A percentile compares a stretch with the other conserved stretches of the same genome.
These are phyloP conservation scores for Orcinus orca DNA, from an alignment of 2,113 vertebrate genomes.

Conservation along the genomic window DNA sequence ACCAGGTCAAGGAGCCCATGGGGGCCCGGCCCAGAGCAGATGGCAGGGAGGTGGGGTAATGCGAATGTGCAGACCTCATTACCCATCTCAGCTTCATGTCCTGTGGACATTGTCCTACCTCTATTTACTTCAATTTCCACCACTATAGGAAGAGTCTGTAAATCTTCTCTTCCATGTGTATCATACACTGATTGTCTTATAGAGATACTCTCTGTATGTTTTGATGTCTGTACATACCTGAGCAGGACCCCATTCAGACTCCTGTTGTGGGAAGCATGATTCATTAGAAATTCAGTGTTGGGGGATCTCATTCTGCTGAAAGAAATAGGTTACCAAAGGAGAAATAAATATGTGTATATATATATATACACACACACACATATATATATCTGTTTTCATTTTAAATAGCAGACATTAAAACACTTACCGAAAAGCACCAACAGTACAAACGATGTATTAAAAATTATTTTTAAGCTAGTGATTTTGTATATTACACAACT, in stretches of 20 bases:
- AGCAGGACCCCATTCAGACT: no score
- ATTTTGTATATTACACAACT: conserved; percentile 19
- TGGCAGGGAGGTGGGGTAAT: accelerated
- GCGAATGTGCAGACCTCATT: neutral
- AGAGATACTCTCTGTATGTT: neutral
- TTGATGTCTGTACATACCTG: neutral
- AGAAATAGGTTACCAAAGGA: neutral
- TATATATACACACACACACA: neutral
- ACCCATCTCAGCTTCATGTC: neutral
- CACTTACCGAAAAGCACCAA: neutral
- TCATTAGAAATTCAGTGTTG: neutral
- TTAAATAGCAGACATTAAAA: neutral
- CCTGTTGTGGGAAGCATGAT: neutral
- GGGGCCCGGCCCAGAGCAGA: neutral
- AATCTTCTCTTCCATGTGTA: neutral
- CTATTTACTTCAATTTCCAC: neutral
- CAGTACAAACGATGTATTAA: neutral
- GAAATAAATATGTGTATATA: neutral
- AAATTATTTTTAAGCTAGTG: neutral
- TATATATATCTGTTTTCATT: neutral
- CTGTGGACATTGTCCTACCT: neutral
- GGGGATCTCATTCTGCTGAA: neutral
- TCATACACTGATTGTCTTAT: neutral
- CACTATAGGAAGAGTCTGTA: neutral
- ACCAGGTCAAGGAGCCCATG: neutral